Evolutionary conservation across 2,797 vertebrate genomes (phyloP), one percentile per base, ranked within the genome.

Genomic region (Neopelma chrysocephalum): DNA sequence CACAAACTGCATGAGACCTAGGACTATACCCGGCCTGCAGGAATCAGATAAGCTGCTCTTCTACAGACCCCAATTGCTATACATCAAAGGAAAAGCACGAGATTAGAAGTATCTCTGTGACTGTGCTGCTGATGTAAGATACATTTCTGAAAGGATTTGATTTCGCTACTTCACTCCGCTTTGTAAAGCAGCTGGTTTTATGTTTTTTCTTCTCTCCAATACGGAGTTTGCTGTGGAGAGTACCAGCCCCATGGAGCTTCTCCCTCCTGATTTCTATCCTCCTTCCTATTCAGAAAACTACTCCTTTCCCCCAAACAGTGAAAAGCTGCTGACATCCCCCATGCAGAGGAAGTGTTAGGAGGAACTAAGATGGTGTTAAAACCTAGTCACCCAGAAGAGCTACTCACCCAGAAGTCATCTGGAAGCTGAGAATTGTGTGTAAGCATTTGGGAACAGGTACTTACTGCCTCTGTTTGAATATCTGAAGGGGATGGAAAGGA

Each of bases 31-130:
- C 36, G 87, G 79, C 32, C 95, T 88, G 64, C 84, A 60, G 43
- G 57, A 94, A 96, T 95, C 88, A 69, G 70, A 78, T 87, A 88
- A 94, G 23, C 27, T 81, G n/a, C 40, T 77, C 48, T 91, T 91
- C 40, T 10, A 6, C 48, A 77, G 77, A 53, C 40, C 31, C 47
- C 51, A 73, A 8, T 14, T 76, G 60, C 82, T 42, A 11, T 31
- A 92, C 45, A 82, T 82, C 61, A 93, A 90, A 94, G 38, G 34
- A 89, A 91, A 82, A 96, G 12, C 53, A 54, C 9, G 34, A 81
- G 34, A 86, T 82, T 54, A 89, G 38, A 87, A 86, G 66, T 17
- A 68, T 54, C 70, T 88, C 42, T 48, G 68, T 66, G 80, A 43
- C 79, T 88, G 6, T 45, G 47, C 50, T 91, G 75, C 45, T 80